phyloP scores from a whole-genome alignment of 1,140 invertebrate species.

The Platyscapa corneri region DNA sequence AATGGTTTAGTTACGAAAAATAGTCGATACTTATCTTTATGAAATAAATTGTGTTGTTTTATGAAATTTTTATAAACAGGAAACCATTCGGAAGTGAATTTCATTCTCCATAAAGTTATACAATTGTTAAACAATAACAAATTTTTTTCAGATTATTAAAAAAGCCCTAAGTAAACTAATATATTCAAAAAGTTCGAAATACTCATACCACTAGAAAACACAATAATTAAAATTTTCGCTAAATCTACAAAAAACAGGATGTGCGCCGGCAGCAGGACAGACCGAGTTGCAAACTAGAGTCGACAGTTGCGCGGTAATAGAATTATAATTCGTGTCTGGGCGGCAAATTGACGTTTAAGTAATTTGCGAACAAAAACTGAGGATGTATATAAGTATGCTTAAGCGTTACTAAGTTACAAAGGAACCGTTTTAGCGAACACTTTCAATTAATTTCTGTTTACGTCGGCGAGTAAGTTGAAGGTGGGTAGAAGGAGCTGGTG shows the following conservation, averaged over 20 bases:
- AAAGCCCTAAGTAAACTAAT: background rate
- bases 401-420: conserved; percentile 52
- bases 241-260: background rate
- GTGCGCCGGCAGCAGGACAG: background rate
- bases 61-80: too few species aligned
- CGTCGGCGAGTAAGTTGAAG: conserved; percentile 23
- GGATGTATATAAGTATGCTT: conserved; percentile 63
- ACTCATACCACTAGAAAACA: background rate
- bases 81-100: too few species aligned
- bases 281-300: conserved; percentile 30
- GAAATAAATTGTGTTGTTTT: too few species aligned
- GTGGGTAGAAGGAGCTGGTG: background rate
- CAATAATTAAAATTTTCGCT: conserved; percentile 22
- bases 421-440: conserved; percentile 49
- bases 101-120: background rate
- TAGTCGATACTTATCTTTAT: too few species aligned
- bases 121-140: background rate
- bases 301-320: conserved; percentile 35
- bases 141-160: background rate
- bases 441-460: conserved; percentile 67
- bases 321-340: conserved; percentile 55
- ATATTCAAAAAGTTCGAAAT: background rate
- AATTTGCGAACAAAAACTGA: conserved; percentile 59
- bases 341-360: conserved; percentile 40
- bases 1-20: background rate